phyloP scores from a whole-genome alignment of 2,113 vertebrate genomes.

The Artemisiospiza belli region DNA sequence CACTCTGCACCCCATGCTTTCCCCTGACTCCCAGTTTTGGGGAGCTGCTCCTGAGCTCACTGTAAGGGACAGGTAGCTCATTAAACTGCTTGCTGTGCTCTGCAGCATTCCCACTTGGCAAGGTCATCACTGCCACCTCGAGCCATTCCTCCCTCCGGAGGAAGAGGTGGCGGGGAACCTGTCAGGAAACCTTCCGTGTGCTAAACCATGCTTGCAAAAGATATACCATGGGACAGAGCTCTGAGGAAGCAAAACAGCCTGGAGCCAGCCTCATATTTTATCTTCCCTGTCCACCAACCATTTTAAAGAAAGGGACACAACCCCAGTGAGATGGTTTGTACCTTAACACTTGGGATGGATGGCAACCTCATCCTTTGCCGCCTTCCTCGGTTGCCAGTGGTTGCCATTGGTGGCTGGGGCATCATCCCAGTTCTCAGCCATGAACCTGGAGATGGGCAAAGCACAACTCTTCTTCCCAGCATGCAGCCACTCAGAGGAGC shows the following conservation, averaged over 20 bases:
- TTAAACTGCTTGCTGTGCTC: background rate
- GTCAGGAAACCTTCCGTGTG: background rate
- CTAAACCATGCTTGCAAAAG: background rate
- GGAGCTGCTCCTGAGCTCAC: rapidly evolving
- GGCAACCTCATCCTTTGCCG: rapidly evolving
- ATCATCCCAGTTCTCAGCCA: background rate
- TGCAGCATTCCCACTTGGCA: background rate
- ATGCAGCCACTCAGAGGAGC: background rate
- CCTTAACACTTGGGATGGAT: background rate
- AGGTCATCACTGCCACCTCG: rapidly evolving
- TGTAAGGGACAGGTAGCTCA: background rate
- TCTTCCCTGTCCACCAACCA: background rate
- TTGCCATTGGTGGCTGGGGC: rapidly evolving
- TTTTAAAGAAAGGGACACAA: background rate
- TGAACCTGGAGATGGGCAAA: background rate
- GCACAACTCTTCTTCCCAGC: background rate
- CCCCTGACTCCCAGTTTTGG: rapidly evolving
- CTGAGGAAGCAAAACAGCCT: background rate
- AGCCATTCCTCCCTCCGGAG: background rate
- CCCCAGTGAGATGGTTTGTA: background rate
- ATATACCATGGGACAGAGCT: background rate
- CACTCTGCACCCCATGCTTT: background rate
- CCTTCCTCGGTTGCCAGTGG: rapidly evolving
- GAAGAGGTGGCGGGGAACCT: background rate
- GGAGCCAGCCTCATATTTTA: background rate